Base-by-base conservation (phyloP, 2,797 vertebrate species). In the Microhierax caerulescens region DNA sequence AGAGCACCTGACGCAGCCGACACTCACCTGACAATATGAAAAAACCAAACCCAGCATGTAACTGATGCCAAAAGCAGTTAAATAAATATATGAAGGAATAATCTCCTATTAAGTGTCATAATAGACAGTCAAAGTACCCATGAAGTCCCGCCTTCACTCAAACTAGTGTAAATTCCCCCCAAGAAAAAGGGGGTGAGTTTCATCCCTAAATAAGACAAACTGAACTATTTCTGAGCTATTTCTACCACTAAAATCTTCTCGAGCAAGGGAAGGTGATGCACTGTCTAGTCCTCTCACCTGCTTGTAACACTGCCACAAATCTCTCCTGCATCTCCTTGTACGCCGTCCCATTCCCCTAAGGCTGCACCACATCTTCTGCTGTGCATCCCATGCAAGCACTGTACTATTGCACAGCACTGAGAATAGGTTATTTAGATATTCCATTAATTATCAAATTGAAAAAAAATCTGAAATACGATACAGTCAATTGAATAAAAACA, bases 341-440 rank as follows among this genome's bases (percentile, higher is more conserved):
- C 37, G 30, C 60, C 2, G 0, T 3, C 22, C 27, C 8, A 0
- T 30, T 43, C n/a, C 34, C 48, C 48, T 17, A 12, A 0, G 32
- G 47, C 60, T 50, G 60, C 53, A 11, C 43, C 45, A 23, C 3
- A 1, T 19, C 48, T 43, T 32, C 12, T 14, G 34, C 18, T 8
- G 9, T 3, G 25, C 37, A 41, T 8, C 63, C 50, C 54, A 4
- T 5, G 19, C 59, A 14, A 6, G 16, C n/a, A 1, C 59, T 17
- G 14, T 64, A 11, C 64, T 10, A 11, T 3, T 3, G 25, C 80
- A 21, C 36, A 60, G 57, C 60, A 21, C 2, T 5, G 53, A 43
- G 50, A 83, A 25, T 1, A 54, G 24, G 30, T 20, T 25, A 9
- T 17, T 34, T 22, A 59, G 8, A 39, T 56, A 30, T 23, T 39